A percentile compares a stretch with the other conserved stretches of the same genome.
Evolutionary conservation across 2,797 vertebrate genomes (phyloP).

Genomic region (Periophthalmus magnuspinnatus): DNA sequence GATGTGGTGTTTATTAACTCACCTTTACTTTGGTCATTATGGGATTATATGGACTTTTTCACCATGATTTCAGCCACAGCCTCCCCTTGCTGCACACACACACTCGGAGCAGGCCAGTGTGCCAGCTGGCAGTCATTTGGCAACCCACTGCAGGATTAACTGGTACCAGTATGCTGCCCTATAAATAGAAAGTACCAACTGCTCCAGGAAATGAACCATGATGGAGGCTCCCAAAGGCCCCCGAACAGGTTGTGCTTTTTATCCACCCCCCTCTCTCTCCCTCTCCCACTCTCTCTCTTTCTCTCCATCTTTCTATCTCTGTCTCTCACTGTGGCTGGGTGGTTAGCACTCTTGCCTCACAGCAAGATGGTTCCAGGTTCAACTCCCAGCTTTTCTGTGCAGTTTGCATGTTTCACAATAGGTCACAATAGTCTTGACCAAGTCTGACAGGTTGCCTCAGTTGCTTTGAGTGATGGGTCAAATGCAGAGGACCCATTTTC

Average conservation of each 20-base stretch:
- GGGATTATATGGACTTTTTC: constrained; percentile 42
- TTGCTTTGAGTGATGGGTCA: too few relatives aligned
- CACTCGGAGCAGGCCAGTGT: constrained; percentile 54
- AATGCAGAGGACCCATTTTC: too few relatives aligned
- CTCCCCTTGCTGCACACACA: constrained; percentile 49
- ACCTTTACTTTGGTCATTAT: constrained; percentile 36
- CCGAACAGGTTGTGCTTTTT: constrained; percentile 73
- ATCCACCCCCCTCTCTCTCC: constrained; percentile 32
- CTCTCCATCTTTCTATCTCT: constrained; percentile 45
- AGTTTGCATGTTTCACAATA: too few relatives aligned
- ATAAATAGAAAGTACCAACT: constrained; percentile 78
- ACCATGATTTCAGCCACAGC: constrained; percentile 52
- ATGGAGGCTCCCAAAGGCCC: constrained; percentile 74
- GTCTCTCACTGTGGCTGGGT: too few relatives aligned
- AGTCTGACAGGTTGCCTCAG: too few relatives aligned
- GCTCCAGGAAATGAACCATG: constrained; percentile 78
- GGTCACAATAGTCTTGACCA: too few relatives aligned
- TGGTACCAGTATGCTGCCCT: constrained; percentile 74
- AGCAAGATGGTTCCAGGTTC: too few relatives aligned
- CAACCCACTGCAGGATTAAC: constrained; percentile 76
- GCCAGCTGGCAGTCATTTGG: constrained; percentile 75
- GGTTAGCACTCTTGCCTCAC: too few relatives aligned
- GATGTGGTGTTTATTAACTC: not conserved
- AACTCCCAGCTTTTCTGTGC: too few relatives aligned
- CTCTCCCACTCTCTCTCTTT: not conserved